Evolutionary conservation across 2,888 invertebrate species (phyloP), one percentile per base, ranked within the genome.

Genomic region (Anagyrus pseudococci): DNA sequence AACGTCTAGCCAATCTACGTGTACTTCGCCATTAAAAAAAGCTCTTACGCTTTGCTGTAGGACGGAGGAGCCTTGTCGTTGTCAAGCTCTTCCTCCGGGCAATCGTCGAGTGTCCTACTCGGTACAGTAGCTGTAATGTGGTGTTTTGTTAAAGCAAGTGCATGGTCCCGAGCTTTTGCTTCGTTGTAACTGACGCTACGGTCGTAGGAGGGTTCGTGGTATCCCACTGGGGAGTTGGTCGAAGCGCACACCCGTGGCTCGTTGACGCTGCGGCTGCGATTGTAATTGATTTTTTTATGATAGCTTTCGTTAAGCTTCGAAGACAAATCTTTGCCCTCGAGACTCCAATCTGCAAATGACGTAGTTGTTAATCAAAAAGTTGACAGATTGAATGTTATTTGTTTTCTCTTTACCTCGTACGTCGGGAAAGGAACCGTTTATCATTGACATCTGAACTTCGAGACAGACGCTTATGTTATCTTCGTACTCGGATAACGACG

Each of bases 391-490:
- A n/a, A n/a, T n/a, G n/a, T n/a, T n/a, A n/a, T n/a, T n/a, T n/a
- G n/a, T n/a, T n/a, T n/a, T n/a, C n/a, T n/a, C n/a, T n/a, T n/a
- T n/a, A n/a, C n/a, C n/a, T n/a, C n/a, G n/a, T n/a, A n/a, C 56
- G 25, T 59, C 56, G 25, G 46, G 50, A 23, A 64, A 25, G 29
- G 40, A 53, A 15, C 25, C 46, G 49, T 54, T 55, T 43, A 37
- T 49, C 8, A 59, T 58, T 3, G 77, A 75, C 52, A 82, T 66
- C 0, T 80, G 77, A 1, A 79, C 81, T 48, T 84, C 83, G 68
- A 29, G 10, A 10, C 81, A 83, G 61, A 83, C 77, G 15, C 80
- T 81, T 23, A 75, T 77, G 26, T 77, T 75, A 65, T 83, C 82
- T 25, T 78, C 67, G 55, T 82, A 71, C 67, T 81, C 77, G 6